A percentile compares a stretch with the other conserved stretches of the same genome.
phyloP scores from a whole-genome alignment of 2,113 vertebrate species.

The Onychostoma macrolepis region DNA sequence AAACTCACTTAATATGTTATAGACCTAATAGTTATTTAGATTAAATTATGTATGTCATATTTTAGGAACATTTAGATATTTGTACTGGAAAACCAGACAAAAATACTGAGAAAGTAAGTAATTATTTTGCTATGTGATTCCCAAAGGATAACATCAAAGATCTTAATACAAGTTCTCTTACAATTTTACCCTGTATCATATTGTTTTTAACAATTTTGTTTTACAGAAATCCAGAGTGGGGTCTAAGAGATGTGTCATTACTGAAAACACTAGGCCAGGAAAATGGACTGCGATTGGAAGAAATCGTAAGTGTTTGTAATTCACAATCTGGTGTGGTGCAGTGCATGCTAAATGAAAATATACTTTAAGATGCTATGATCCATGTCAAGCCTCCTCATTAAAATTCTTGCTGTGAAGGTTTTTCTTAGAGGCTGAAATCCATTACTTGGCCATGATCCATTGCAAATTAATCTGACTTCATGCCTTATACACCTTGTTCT shows the following conservation, averaged over 20 bases:
- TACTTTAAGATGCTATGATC: neutral
- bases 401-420: neutral
- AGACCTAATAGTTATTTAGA: neutral
- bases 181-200: neutral
- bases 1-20: neutral
- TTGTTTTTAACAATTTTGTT: neutral
- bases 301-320: conserved; percentile 26
- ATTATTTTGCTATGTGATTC: neutral
- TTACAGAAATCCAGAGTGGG: conserved; percentile 32
- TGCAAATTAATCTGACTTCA: neutral
- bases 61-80: neutral
- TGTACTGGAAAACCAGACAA: neutral
- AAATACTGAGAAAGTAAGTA: neutral
- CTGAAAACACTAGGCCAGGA: conserved; percentile 11
- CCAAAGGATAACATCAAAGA: neutral
- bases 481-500: neutral
- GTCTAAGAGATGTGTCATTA: conserved; percentile 27
- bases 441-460: neutral
- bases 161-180: neutral
- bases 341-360: neutral
- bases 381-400: neutral
- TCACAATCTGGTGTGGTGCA: neutral
- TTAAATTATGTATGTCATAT: neutral
- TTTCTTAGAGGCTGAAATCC: neutral
- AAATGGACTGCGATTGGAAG: conserved; percentile 33